Conservation (phyloP, 2,797 vertebrate species). For the Zalophus californianus region DNA sequence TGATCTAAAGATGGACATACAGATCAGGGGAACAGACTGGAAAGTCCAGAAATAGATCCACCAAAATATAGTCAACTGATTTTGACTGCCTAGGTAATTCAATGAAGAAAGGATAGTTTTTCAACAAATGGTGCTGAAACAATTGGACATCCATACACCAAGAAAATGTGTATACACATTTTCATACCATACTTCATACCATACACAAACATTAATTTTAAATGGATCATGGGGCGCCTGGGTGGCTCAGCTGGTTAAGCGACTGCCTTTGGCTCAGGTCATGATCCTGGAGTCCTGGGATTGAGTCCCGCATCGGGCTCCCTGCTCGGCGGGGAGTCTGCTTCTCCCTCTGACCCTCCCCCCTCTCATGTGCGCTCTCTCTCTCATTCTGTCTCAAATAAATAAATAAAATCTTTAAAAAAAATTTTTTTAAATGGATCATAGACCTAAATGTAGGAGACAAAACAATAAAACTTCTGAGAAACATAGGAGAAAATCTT, state of each 20-base stretch:
- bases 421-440: not conserved
- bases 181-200: not conserved
- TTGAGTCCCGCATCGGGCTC: too few relatives aligned
- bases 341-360: too few relatives aligned
- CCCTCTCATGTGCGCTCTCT: too few relatives aligned
- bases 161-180: not conserved
- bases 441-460: not conserved
- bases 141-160: not conserved
- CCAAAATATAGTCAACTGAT: not conserved
- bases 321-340: too few relatives aligned
- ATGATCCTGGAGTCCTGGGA: too few relatives aligned
- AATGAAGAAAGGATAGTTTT: not conserved
- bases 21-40: not conserved
- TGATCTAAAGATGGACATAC: not conserved
- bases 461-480: not conserved
- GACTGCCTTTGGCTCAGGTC: too few relatives aligned
- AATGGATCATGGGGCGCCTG: not conserved
- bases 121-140: not conserved
- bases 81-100: not conserved
- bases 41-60: not conserved
- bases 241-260: too few relatives aligned
- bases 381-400: too few relatives aligned
- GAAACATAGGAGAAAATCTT: constrained; percentile 6
- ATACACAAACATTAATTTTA: not conserved
- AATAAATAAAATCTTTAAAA: too few relatives aligned